Evolutionary conservation across 2,888 invertebrate genomes (phyloP).

Genomic region (Macaria notata): DNA sequence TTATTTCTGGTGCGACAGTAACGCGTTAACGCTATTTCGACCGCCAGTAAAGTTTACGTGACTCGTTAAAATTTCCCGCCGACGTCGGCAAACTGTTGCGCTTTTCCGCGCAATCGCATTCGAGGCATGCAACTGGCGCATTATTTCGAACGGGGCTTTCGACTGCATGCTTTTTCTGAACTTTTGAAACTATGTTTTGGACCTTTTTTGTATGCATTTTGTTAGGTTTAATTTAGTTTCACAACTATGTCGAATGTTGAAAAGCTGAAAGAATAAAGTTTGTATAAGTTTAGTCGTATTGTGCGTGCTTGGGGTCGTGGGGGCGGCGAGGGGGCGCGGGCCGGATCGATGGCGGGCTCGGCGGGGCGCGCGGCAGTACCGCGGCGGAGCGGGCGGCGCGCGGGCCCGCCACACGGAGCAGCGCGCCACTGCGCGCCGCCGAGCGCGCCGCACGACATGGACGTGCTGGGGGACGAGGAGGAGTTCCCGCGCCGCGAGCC

Average conservation of each 20-base stretch:
- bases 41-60: constrained; percentile 57
- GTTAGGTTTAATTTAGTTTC: no score
- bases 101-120: constrained; percentile 62
- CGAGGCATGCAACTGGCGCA: constrained; percentile 40
- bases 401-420: constrained; percentile 64
- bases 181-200: neutral
- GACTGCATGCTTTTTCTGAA: neutral
- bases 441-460: constrained; percentile 70
- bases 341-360: constrained; percentile 65
- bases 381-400: constrained; percentile 76
- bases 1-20: constrained; percentile 65
- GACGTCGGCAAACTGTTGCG: constrained; percentile 74
- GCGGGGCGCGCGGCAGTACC: constrained; percentile 67
- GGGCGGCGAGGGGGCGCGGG: constrained; percentile 47
- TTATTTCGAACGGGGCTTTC: constrained; percentile 46
- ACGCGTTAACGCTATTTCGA: constrained; percentile 58
- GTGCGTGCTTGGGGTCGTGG: constrained; percentile 40
- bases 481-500: constrained; percentile 72
- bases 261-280: constrained; percentile 1
- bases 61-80: constrained; percentile 70
- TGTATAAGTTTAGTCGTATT: constrained; percentile 11
- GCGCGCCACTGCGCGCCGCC: constrained; percentile 67
- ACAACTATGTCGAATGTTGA: no score
- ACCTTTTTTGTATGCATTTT: neutral
- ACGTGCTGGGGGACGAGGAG: constrained; percentile 79